Percentiles rank a stretch among this genome's conserved stretches.
Evolutionary conservation across 2,888 invertebrate genomes (phyloP).

Genomic region (Laspeyria flexula): DNA sequence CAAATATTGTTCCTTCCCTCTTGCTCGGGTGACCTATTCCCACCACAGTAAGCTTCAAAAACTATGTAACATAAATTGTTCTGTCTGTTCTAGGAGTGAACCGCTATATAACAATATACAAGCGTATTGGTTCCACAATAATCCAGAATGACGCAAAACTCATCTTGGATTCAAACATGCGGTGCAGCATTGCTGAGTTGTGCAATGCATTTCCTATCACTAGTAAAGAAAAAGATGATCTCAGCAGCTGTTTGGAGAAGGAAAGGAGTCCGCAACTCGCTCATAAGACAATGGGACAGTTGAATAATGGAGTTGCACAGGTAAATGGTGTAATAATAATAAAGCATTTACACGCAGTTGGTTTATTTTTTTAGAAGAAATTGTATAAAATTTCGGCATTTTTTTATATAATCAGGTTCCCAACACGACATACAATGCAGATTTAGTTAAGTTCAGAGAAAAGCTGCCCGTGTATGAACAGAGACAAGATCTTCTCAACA

Average conservation of each 20-base stretch:
- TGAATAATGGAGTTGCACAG: slow-evolving; percentile 90
- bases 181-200: slow-evolving; percentile 87
- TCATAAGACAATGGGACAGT: slow-evolving; percentile 87
- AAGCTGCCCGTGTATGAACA: slow-evolving; percentile 90
- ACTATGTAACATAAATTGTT: background rate
- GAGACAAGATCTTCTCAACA: slow-evolving; percentile 88
- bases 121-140: slow-evolving; percentile 88
- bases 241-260: slow-evolving; percentile 89
- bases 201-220: slow-evolving; percentile 89
- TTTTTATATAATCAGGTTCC: slow-evolving; percentile 60
- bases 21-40: too few relatives aligned
- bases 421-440: slow-evolving; percentile 81
- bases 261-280: slow-evolving; percentile 85
- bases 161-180: slow-evolving; percentile 87
- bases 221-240: slow-evolving; percentile 89
- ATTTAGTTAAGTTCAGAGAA: slow-evolving; percentile 86
- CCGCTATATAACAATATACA: slow-evolving; percentile 89
- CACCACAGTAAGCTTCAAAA: too few relatives aligned
- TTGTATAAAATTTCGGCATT: too few relatives aligned
- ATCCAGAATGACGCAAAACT: slow-evolving; percentile 89
- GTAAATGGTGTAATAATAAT: slow-evolving; percentile 42
- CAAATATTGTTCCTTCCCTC: too few relatives aligned
- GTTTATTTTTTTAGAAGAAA: too few relatives aligned
- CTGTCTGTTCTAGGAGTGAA: slow-evolving; percentile 87
- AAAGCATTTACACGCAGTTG: too few relatives aligned